Evolutionary conservation across 2,113 vertebrate species (phyloP).

Genomic region (Grantiella picta): DNA sequence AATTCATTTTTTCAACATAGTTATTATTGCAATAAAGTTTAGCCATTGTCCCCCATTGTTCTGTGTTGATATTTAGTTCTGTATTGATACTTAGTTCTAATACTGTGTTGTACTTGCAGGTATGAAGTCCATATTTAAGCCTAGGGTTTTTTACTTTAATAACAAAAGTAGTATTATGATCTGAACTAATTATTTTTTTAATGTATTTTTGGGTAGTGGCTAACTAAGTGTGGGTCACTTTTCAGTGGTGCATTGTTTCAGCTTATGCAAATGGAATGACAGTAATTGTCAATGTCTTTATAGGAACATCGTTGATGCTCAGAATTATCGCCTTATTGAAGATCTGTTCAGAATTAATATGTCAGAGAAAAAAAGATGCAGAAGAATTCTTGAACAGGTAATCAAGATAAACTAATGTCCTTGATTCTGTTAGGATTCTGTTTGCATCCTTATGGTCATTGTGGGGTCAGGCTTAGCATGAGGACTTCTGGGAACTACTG

Average conservation of each 20-base stretch:
- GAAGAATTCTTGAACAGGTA: constrained; percentile 95
- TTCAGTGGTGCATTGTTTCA: not conserved
- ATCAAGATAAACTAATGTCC: not conserved
- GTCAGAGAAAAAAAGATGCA: constrained; percentile 93
- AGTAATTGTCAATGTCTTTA: constrained; percentile 15
- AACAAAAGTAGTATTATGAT: not conserved
- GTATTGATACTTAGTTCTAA: not conserved
- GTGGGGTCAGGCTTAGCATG: not conserved
- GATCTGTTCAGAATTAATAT: constrained; percentile 92
- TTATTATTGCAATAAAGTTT: not conserved
- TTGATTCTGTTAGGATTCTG: not conserved
- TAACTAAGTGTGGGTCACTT: not conserved
- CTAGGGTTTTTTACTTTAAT: not conserved
- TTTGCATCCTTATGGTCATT: not conserved
- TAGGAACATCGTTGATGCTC: constrained; percentile 95
- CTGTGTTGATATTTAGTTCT: not conserved
- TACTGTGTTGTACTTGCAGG: not conserved
- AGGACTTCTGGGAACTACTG: not conserved
- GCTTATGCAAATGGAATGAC: not conserved
- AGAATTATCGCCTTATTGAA: constrained; percentile 94
- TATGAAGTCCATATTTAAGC: not conserved
- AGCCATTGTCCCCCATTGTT: not conserved
- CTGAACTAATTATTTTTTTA: not conserved
- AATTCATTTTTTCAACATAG: not conserved
- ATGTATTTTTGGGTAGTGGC: not conserved